phyloP scores from a whole-genome alignment of 2,113 vertebrate genomes.

The Madoqua kirkii region DNA sequence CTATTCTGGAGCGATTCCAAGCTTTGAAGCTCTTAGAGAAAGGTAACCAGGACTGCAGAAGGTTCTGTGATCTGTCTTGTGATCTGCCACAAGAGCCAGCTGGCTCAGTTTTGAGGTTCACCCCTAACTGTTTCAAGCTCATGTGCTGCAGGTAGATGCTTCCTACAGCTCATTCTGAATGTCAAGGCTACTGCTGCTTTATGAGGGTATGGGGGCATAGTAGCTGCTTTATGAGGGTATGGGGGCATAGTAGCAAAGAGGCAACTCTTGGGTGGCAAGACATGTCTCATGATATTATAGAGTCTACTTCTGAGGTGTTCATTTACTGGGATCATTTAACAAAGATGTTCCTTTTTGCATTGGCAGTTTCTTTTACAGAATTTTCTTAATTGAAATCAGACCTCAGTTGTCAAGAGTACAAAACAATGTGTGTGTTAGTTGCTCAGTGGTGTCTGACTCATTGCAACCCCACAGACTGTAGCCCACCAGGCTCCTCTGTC shows the following conservation, averaged over 20 bases:
- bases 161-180: neutral
- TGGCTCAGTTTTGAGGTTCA: neutral
- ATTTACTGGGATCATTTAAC: slow-evolving; percentile 42
- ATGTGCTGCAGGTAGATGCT: neutral
- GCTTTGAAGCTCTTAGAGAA: slow-evolving; percentile 12
- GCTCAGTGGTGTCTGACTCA: neutral
- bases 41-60: neutral
- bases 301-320: neutral
- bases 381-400: slow-evolving; percentile 37
- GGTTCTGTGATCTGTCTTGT: neutral
- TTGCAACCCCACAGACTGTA: neutral
- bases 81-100: neutral
- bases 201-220: neutral
- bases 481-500: neutral
- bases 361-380: slow-evolving; percentile 28
- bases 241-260: neutral
- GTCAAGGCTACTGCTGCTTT: neutral
- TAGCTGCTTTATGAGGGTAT: neutral
- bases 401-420: slow-evolving; percentile 41
- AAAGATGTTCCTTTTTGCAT: slow-evolving; percentile 39
- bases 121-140: slow-evolving; percentile 6
- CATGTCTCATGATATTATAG: neutral
- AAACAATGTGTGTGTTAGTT: neutral
- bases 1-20: slow-evolving; percentile 17
- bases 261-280: slow-evolving; percentile 6